Evolutionary conservation across 1,140 invertebrate species (phyloP).

Genomic region (Dinothrombium tinctorium): DNA sequence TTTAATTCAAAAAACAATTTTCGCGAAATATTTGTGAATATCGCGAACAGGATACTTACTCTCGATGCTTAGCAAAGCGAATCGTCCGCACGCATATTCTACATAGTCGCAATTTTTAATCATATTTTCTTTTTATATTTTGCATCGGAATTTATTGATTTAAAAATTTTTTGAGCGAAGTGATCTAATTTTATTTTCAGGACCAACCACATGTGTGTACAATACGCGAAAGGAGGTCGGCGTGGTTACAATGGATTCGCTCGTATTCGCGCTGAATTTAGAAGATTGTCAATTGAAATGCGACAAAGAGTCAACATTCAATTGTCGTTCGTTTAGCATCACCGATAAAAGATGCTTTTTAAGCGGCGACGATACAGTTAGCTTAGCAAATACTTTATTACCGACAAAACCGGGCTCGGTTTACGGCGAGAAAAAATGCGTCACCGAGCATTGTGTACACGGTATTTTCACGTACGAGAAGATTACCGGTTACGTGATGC

Average conservation of each 20-base stretch:
- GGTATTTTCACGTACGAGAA: conserved; percentile 28
- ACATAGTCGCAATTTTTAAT: not conserved
- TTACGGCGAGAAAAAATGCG: conserved; percentile 25
- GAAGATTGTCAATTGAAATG: conserved; percentile 26
- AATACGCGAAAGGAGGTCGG: conserved; percentile 20
- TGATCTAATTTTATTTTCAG: conserved; percentile 15
- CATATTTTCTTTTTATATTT: conserved; percentile 1
- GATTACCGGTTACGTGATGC: conserved; percentile 24
- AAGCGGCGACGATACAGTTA: conserved; percentile 25
- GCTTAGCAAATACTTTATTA: conserved; percentile 15
- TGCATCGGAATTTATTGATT: not conserved
- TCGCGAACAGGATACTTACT: not conserved
- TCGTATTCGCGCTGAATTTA: conserved; percentile 24
- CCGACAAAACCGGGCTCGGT: conserved; percentile 15
- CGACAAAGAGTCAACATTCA: conserved; percentile 21
- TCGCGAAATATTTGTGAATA: not conserved
- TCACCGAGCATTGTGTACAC: conserved; percentile 20
- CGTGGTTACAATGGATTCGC: conserved; percentile 26
- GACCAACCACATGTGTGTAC: conserved; percentile 26
- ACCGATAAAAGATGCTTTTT: conserved; percentile 24
- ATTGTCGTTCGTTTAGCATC: conserved; percentile 23
- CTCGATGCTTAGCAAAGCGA: not conserved
- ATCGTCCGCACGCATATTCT: not conserved
- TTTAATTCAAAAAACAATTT: too few species aligned
- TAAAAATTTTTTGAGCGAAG: not conserved